Evolutionary conservation across 2,888 invertebrate species (phyloP), one percentile per base, ranked within the genome.

Genomic region (Hyppa rectilinea): DNA sequence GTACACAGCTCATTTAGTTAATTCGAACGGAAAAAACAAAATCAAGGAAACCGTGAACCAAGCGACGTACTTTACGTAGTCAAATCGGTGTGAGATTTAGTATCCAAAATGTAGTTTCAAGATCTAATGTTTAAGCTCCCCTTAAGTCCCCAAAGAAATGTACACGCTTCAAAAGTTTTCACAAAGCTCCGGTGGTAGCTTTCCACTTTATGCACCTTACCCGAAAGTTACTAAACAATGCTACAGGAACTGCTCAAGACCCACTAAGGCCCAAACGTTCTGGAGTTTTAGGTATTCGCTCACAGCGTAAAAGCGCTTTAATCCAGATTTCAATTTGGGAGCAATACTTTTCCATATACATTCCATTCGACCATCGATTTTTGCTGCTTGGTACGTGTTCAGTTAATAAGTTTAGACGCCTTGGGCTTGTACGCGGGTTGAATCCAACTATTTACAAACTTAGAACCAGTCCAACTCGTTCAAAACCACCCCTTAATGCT

Each of bases 331-430:
- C 81, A 75, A 85, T 83, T 75, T 73, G 49, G 34, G n/a, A 34
- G 69, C 62, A 61, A 71, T 77, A 85, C 72, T 76, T 66, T 78
- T 75, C 77, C 79, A 84, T 83, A 84, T 78, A 82, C 85, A 83
- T 87, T 84, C 77, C 84, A 83, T 83, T 76, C 68, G 56, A 62
- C 67, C 71, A 86, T 88, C 85, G 87, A 87, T 87, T 85, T 83
- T 75, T 83, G 69, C 67, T 75, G 75, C 82, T 78, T 70, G 70
- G 79, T 82, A 86, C 85, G 85, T 87, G 85, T 87, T 80, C 87
- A 88, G 85, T 90, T 90, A 91, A 90, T 90, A 91, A 91, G 88
- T 90, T 90, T 87, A 90, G 88, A 89, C 85, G 85, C 82, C 82
- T 83, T 84, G 81, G 83, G 75, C 75, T 75, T 66, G 81, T 81